Evolutionary conservation across 2,888 invertebrate species (phyloP), one percentile per base, ranked within the genome.

Genomic region (Philaethria dido): DNA sequence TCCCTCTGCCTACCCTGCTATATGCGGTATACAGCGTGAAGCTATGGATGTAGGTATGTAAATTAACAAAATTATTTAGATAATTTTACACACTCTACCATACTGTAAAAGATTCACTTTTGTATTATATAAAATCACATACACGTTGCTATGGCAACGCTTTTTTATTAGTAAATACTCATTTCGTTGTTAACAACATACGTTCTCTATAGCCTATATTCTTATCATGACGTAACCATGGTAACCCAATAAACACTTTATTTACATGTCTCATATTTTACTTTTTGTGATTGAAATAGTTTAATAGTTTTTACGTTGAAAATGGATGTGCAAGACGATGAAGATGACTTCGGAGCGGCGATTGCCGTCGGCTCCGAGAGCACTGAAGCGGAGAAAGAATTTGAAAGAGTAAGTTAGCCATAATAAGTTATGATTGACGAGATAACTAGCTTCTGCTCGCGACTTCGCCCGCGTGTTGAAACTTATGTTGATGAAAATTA

Each of bases 341-440:
- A 86, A 0, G 89, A 86, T 11, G 72, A 79, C 6, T 91, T 90
- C 68, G 87, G 82, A 0, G 81, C 73, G 9, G 85, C 83, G 50
- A 77, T 83, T 66, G 73, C 77, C 45, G 80, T 89, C 33, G 92
- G 82, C 50, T 89, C 91, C 0, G 92, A 91, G 68, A 85, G 85
- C 3, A 90, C 92, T 0, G 92, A 91, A 68, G 89, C 90, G 0
- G 92, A 92, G 62, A 88, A 80, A 69, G 91, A 91, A 66, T 92
- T 83, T 77, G 86, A 81, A 73, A 85, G 78, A 76, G 92, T 92
- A 79, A 29, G 42, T 39, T 3, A 8, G 33, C 33, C 39, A 39
- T 33, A 13, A 39, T 39, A 1, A 39, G n/a, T n/a, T n/a, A n/a
- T n/a, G n/a, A n/a, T n/a, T n/a, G n/a, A n/a, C n/a, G n/a, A n/a